Evolutionary conservation across 2,797 vertebrate genomes (phyloP).

Genomic region (Hozukius guyotensis): DNA sequence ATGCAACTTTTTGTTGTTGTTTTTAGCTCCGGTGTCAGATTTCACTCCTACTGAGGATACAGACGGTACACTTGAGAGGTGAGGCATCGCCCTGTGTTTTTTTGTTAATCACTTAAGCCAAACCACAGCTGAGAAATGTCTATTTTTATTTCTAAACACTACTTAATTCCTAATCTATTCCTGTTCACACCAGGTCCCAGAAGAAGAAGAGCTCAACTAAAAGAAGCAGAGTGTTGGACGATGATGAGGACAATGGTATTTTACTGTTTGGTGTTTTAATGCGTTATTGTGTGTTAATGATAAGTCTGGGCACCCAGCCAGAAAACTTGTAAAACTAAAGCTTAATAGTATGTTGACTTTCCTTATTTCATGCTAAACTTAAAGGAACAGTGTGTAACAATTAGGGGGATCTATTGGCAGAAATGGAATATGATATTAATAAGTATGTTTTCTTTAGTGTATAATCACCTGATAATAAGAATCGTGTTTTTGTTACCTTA

Average conservation of each 20-base stretch:
- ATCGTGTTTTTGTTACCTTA: too few relatives aligned
- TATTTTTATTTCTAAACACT: slow-evolving; percentile 1
- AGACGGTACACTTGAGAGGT: slow-evolving; percentile 63
- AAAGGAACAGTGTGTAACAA: too few relatives aligned
- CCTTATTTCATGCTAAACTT: background rate
- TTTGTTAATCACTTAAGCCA: slow-evolving; percentile 6
- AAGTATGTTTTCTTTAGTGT: too few relatives aligned
- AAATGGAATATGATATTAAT: too few relatives aligned
- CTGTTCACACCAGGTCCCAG: slow-evolving; percentile 50
- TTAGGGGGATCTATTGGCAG: too few relatives aligned
- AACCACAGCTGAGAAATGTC: background rate
- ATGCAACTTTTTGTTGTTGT: background rate
- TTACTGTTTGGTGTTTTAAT: background rate
- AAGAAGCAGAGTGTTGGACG: slow-evolving; percentile 80
- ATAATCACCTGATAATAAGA: too few relatives aligned
- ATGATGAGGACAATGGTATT: slow-evolving; percentile 54
- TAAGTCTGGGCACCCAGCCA: background rate
- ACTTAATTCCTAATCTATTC: slow-evolving; percentile 7
- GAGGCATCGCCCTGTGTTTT: background rate
- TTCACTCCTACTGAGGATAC: slow-evolving; percentile 7
- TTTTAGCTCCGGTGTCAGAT: slow-evolving; percentile 49
- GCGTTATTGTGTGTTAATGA: background rate
- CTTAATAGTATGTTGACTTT: background rate
- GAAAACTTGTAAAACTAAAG: background rate
- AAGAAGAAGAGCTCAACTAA: slow-evolving; percentile 72